Evolutionary conservation across 1,140 invertebrate genomes (phyloP).

Genomic region (Tetramorium alpestre): DNA sequence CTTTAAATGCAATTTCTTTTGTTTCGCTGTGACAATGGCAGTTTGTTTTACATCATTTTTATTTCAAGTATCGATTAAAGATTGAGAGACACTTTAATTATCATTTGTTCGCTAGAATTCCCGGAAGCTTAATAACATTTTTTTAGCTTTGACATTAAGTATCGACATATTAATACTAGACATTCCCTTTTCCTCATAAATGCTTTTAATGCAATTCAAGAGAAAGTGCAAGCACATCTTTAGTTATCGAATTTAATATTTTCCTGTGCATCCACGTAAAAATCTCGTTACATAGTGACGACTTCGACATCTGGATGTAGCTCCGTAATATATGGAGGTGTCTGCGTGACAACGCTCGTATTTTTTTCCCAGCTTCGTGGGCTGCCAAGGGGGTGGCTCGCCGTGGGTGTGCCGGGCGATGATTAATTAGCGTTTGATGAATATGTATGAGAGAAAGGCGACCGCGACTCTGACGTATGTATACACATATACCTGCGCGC

Average conservation of each 20-base stretch:
- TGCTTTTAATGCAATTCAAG: neutral
- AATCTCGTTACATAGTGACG: constrained; percentile 53
- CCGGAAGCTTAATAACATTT: neutral
- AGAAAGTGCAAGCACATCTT: neutral
- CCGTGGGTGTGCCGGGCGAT: constrained; percentile 77
- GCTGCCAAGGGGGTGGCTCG: constrained; percentile 65
- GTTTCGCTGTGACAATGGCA: neutral
- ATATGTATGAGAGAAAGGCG: constrained; percentile 83
- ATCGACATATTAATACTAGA: neutral
- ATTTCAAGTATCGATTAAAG: neutral
- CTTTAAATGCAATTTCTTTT: constrained; percentile 25
- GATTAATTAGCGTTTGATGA: constrained; percentile 85
- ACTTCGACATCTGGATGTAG: constrained; percentile 69
- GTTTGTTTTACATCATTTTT: neutral
- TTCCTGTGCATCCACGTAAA: constrained; percentile 47
- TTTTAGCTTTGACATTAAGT: neutral
- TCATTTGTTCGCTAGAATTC: neutral
- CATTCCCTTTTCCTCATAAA: neutral
- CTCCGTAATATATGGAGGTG: constrained; percentile 70
- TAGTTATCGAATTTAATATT: constrained; percentile 25
- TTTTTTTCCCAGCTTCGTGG: constrained; percentile 58
- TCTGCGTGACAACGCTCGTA: constrained; percentile 66
- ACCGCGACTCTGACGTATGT: constrained; percentile 67
- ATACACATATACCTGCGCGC: constrained; percentile 43
- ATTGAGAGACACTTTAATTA: neutral